phyloP scores from a whole-genome alignment of 2,113 vertebrate genomes.

The zebrafish (Danio rerio) region DNA sequence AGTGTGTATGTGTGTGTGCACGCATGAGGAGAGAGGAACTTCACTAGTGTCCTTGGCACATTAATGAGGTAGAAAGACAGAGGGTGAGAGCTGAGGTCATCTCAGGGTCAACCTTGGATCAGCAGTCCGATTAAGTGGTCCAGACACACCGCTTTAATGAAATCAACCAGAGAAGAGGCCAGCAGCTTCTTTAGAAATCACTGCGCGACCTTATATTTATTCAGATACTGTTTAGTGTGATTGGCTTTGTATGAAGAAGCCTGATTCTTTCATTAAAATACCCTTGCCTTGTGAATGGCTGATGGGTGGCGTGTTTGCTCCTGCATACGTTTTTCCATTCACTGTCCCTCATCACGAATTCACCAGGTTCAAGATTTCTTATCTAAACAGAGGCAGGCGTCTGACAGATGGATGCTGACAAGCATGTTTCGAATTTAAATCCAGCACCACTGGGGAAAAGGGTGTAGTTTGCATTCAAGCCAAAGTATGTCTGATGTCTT shows the following conservation, averaged over 20 bases:
- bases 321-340: slow-evolving; percentile 17
- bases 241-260: slow-evolving; percentile 39
- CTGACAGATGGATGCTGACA: slow-evolving; percentile 54
- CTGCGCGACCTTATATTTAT: slow-evolving; percentile 9
- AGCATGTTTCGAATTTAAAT: slow-evolving; percentile 60
- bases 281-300: slow-evolving; percentile 39
- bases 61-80: slow-evolving; percentile 52
- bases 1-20: background rate
- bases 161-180: slow-evolving; percentile 33
- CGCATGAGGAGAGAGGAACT: slow-evolving; percentile 17
- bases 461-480: slow-evolving; percentile 48
- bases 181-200: slow-evolving; percentile 36
- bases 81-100: slow-evolving; percentile 44
- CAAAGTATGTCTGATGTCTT: slow-evolving; percentile 39
- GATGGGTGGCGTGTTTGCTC: slow-evolving; percentile 41
- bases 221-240: slow-evolving; percentile 44
- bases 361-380: slow-evolving; percentile 53
- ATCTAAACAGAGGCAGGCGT: slow-evolving; percentile 53
- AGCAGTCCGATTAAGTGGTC: slow-evolving; percentile 40
- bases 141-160: slow-evolving; percentile 45
- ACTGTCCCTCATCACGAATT: slow-evolving; percentile 57
- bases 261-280: slow-evolving; percentile 48
- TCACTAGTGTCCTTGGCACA: slow-evolving; percentile 52
- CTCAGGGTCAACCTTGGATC: slow-evolving; percentile 36
- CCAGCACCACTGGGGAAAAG: slow-evolving; percentile 33